Base-by-base conservation (phyloP, 1,140 invertebrate species). In the Drosophila santomea region DNA sequence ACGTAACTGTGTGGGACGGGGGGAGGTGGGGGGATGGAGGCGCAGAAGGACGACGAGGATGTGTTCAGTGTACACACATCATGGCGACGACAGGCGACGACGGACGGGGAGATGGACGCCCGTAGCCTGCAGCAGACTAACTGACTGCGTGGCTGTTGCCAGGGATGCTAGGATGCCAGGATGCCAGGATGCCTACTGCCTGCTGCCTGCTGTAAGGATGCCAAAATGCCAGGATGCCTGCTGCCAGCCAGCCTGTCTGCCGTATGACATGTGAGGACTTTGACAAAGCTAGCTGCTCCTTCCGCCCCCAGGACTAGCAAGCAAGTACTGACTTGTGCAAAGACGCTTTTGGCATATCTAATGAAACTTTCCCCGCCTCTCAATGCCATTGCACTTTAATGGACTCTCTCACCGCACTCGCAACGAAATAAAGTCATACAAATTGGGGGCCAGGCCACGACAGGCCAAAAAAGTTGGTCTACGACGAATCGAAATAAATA, bases 341-440 rank as follows among this genome's bases (percentile, higher is more conserved):
- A 64, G 72, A 89, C 76, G 72, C 41, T 71, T 68, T 67, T 80
- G 67, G 83, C 79, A 88, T 86, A 76, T 60, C 66, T 88, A 86
- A 88, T 88, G 83, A 83, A 83, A 69, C n/a, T 73, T 85, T 75
- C 35, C 10, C 63, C 28, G 38, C 11, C 48, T 5, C 63, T 41
- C 63, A 1, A 20, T 48, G 54, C 17, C 64, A 71, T 58, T 50
- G 66, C 79, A 68, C 59, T 82, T 88, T 81, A 88, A 86, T 88
- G 63, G 64, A 83, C 61, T 77, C 51, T 77, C 51, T 43, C 17
- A 25, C 38, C 45, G 32, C 50, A 20, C 50, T n/a, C 51, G 14
- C 63, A 23, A 4, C 10, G 55, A 59, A 74, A 32, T 20, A 15
- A 4, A 39, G 20, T 20, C 17, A 25, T n/a, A 10, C 25, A 51